A percentile compares a stretch with the other conserved stretches of the same genome.
These are phyloP conservation scores for Intellagama lesueurii DNA, from an alignment of 2,797 vertebrate species.

Conservation along the genomic window DNA sequence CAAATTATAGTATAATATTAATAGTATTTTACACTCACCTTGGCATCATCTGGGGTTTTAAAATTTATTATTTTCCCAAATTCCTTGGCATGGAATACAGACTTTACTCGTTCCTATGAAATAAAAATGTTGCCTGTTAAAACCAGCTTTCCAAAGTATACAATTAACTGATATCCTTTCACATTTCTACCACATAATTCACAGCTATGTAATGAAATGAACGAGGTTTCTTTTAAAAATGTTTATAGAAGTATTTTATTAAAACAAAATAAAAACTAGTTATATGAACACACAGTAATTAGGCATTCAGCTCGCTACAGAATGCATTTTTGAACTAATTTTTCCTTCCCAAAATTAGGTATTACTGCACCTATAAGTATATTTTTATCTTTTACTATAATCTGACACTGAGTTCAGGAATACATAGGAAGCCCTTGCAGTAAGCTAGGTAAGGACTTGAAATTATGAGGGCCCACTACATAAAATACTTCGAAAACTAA, in stretches of 20 bases:
- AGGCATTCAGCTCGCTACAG: too few species aligned
- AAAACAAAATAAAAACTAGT: background rate
- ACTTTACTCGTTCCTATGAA: constrained; percentile 93
- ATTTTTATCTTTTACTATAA: too few species aligned
- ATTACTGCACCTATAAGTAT: too few species aligned
- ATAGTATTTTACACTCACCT: constrained; percentile 77
- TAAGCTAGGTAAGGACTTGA: too few species aligned
- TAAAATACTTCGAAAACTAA: too few species aligned
- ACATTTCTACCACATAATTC: background rate
- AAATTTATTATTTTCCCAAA: constrained; percentile 99
- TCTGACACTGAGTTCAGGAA: too few species aligned
- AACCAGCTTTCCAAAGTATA: constrained; percentile 15
- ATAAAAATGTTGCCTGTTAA: constrained; percentile 25
- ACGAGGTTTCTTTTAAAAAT: too few species aligned
- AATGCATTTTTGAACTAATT: too few species aligned
- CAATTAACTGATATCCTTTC: background rate
- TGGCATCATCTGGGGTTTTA: constrained; percentile 90
- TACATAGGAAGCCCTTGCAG: too few species aligned
- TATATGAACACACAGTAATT: too few species aligned
- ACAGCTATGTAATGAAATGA: background rate
- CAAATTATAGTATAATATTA: background rate
- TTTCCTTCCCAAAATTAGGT: too few species aligned
- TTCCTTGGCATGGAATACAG: constrained; percentile 97
- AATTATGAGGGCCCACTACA: too few species aligned
- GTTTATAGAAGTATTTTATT: background rate